Evolutionary conservation across 2,113 vertebrate genomes (phyloP), one percentile per base, ranked within the genome.

Genomic region (Pandion haliaetus): DNA sequence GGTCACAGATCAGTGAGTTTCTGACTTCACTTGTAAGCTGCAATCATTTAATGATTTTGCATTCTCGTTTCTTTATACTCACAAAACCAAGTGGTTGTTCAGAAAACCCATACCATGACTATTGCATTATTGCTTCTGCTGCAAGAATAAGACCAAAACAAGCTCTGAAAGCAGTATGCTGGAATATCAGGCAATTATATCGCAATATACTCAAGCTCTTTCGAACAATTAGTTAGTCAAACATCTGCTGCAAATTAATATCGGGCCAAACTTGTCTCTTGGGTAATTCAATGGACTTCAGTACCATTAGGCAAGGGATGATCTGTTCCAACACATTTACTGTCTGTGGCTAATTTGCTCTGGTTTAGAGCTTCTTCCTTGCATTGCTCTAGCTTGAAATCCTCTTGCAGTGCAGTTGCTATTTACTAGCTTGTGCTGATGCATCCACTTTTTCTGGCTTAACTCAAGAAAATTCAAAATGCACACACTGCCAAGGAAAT

Each of bases 221-320:
- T 62, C 91, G 72, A 94, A 91, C 90, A 44, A 83, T 90, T 93
- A 72, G 44, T 91, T 82, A 95, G 86, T 63, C 73, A 71, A 80
- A 95, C 89, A 93, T 91, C 91, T 96, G 91, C 84, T 94, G 82
- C 74, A 93, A 94, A 94, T 96, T 62, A 72, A 91, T 83, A 74
- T 18, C 29, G 82, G 82, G 59, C 67, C 82, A 96, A 86, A 90
- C 24, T 71, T 76, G 42, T 85, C 84, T 55, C 24, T 21, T 62
- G 70, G 66, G 71, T 62, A 66, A 71, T 67, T 93, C 59, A 50
- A 8, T 66, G 47, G 89, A 55, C 78, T 94, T 84, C 58, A 38
- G 82, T 52, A 36, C 42, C 55, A 58, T 86, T 96, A 74, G 42
- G 55, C 42, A 80, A 52, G 66, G 82, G 67, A 44, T 40, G 76